phyloP scores from a whole-genome alignment of 2,797 vertebrate species.

The Acridotheres tristis region DNA sequence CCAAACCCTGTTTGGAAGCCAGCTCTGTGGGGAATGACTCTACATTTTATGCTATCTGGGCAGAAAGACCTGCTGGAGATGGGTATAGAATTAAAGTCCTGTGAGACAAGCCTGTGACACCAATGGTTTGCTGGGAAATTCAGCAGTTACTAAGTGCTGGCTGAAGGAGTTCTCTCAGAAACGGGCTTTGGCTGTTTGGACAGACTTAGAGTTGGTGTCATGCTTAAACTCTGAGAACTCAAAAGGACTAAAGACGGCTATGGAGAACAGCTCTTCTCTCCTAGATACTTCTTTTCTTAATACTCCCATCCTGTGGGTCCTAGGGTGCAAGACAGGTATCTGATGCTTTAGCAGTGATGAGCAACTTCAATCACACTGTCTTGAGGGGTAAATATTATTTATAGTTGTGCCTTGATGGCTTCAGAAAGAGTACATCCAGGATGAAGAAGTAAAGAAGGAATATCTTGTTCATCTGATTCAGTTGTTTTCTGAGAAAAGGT shows the following conservation, averaged over 20 bases:
- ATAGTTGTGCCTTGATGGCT: neutral
- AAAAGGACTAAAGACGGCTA: neutral
- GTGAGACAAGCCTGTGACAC: neutral
- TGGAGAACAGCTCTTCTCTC: neutral
- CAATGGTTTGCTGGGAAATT: neutral
- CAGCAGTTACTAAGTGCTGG: neutral
- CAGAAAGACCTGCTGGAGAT: neutral
- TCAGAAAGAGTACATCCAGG: neutral
- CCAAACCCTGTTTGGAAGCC: neutral
- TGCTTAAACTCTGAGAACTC: neutral
- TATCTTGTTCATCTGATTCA: neutral
- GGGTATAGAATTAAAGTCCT: neutral
- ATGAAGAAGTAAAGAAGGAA: neutral
- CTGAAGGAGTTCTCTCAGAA: neutral
- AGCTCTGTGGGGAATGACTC: neutral
- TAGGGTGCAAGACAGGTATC: neutral
- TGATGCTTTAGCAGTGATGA: neutral
- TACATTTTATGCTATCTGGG: neutral
- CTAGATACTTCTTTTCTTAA: neutral
- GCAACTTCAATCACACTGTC: neutral
- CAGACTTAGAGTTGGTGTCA: fast-evolving
- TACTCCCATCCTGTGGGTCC: no score
- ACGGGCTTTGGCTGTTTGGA: neutral
- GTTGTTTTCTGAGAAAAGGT: neutral
- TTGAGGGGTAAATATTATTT: neutral